Percentiles rank a stretch among this genome's conserved stretches.
These are phyloP conservation scores for Hylaeus volcanicus DNA, from an alignment of 1,140 invertebrate species.

Conservation along the genomic window DNA sequence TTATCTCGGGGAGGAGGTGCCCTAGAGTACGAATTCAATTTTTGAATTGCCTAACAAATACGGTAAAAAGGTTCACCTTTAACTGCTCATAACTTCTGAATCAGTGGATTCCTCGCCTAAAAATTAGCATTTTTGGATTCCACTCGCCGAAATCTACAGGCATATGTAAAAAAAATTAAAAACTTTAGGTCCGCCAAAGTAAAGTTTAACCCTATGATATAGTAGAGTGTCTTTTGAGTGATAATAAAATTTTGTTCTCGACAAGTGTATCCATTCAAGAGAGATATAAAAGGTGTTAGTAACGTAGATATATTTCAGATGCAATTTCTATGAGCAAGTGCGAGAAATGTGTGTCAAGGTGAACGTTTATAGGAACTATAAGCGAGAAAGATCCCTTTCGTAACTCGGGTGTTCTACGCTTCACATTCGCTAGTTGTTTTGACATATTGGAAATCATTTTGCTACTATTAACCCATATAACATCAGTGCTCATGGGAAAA, in stretches of 20 bases:
- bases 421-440: neutral
- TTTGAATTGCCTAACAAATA: too few species aligned
- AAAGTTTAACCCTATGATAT: neutral
- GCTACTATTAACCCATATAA: neutral
- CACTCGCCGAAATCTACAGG: too few species aligned
- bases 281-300: neutral
- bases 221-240: neutral
- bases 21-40: too few species aligned
- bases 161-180: too few species aligned
- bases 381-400: slow-evolving; percentile 52
- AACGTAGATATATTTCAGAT: neutral
- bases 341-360: slow-evolving; percentile 72
- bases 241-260: too few species aligned
- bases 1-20: too few species aligned
- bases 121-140: too few species aligned
- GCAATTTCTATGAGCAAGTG: slow-evolving; percentile 51
- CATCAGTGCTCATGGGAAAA: too few species aligned
- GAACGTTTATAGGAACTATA: slow-evolving; percentile 56
- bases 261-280: neutral
- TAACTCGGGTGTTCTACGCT: slow-evolving; percentile 4
- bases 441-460: neutral
- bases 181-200: too few species aligned
- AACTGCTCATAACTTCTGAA: too few species aligned
- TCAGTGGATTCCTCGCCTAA: too few species aligned
- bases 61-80: too few species aligned